Base-by-base conservation (phyloP, 2,113 vertebrate genomes). In the Nesogale talazaci region DNA sequence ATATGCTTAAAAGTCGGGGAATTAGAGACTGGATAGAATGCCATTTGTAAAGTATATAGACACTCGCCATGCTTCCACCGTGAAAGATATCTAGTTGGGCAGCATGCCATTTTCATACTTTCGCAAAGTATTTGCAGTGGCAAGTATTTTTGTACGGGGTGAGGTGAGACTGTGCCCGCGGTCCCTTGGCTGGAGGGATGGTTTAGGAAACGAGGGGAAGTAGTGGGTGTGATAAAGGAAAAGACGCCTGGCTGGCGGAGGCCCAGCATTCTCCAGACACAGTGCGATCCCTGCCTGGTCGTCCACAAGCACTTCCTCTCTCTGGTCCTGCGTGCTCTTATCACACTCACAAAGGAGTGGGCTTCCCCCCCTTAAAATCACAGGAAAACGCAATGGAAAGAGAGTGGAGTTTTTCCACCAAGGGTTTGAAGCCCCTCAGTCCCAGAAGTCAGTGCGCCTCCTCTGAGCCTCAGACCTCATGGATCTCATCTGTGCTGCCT, bases 21-120 rank as follows among this genome's bases (percentile, higher is more conserved):
- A 91, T 94, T 14, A 29, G 70, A 70, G 70, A 76, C n/a, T 77
- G 82, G 82, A 11, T 90, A 3, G 11, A 65, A 23, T 3, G 15
- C 75, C n/a, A 84, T 89, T 89, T 92, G 3, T 93, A 46, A 94
- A 87, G 52, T 79, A 29, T 86, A 80, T 91, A 89, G 85, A 85
- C 61, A n/a, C 85, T 92, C 90, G 85, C 34, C 9, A 2, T 46
- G 23, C 31, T 80, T 84, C n/a, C 80, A 12, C 75, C 52, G 61
- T 90, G 57, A 78, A 89, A 80, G 52, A 83, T 92, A 83, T 91
- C 65, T 83, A 61, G 27, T 38, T 72, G n/a, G 89, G 86, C 52
- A 59, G 20, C 16, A 22, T 69, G 61, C 76, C 38, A 40, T 80
- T 83, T 76, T 84, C 40, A 72, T 87, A 38, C 86, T 92, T 75